phyloP scores from a whole-genome alignment of 2,113 vertebrate genomes.

The Odontophorus gujanensis region DNA sequence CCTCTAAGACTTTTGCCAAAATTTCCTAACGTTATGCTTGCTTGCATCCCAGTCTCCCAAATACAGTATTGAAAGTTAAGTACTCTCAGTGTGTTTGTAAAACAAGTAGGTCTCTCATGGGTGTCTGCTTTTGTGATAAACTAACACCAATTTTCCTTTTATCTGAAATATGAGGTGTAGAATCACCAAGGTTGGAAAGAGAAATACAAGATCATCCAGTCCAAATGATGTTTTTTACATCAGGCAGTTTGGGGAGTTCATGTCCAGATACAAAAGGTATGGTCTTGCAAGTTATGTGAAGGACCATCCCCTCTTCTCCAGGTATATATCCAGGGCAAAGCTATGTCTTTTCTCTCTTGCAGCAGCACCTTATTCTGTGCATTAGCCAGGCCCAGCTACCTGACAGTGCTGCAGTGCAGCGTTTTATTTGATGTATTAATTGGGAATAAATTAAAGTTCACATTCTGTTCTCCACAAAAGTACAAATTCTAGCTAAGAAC shows the following conservation, averaged over 20 bases:
- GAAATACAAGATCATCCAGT: no score
- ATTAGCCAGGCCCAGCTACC: background rate
- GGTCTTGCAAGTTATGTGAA: background rate
- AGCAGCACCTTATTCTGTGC: background rate
- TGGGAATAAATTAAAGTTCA: background rate
- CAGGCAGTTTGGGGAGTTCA: background rate
- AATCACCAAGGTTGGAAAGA: no score
- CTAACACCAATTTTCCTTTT: constrained; percentile 44
- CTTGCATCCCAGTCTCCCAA: background rate
- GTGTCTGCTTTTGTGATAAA: constrained; percentile 16
- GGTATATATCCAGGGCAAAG: background rate
- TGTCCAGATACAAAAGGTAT: background rate
- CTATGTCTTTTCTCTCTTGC: background rate
- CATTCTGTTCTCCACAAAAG: background rate
- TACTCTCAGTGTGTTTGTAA: background rate
- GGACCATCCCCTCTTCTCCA: background rate
- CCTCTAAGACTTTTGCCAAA: background rate
- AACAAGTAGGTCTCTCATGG: constrained; percentile 8
- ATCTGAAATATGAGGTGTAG: background rate
- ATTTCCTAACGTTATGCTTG: constrained; percentile 17
- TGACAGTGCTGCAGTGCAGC: background rate
- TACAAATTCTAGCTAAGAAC: background rate
- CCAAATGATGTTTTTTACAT: background rate
- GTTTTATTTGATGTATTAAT: background rate
- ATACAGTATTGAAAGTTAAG: constrained; percentile 22